Evolutionary conservation across 2,113 vertebrate genomes (phyloP).

Genomic region (Pluvianellus socialis): DNA sequence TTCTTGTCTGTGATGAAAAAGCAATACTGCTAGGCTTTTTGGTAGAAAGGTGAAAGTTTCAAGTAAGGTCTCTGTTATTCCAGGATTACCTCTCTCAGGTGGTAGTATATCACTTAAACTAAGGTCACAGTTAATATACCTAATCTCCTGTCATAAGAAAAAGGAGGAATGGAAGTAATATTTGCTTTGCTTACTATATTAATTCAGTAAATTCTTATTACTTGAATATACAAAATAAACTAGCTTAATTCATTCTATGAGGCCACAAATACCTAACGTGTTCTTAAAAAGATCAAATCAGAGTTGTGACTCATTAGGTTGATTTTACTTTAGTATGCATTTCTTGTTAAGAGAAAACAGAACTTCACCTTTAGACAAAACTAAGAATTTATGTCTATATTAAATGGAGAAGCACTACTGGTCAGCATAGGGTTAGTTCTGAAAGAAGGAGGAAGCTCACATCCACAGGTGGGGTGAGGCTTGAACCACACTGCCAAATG

Average conservation of each 20-base stretch:
- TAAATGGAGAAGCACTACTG: neutral
- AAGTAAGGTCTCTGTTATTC: neutral
- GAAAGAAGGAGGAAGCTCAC: neutral
- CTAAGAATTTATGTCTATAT: neutral
- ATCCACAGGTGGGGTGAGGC: rapidly evolving
- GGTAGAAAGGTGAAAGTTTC: neutral
- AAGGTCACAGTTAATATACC: neutral
- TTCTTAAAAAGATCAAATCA: neutral
- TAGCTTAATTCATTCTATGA: neutral
- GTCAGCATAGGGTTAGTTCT: neutral
- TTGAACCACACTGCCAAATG: rapidly evolving
- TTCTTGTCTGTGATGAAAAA: neutral
- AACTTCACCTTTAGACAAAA: neutral
- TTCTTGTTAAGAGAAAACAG: neutral
- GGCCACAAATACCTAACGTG: neutral
- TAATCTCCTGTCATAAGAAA: neutral
- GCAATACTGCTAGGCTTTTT: neutral
- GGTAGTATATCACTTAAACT: neutral
- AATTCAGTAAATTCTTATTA: neutral
- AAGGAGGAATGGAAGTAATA: neutral
- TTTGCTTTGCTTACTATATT: neutral
- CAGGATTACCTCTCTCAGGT: neutral
- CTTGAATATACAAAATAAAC: neutral
- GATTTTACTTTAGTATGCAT: neutral
- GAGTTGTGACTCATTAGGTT: neutral